Conservation (phyloP, 2,113 vertebrate genomes). For the Buteo buteo region DNA sequence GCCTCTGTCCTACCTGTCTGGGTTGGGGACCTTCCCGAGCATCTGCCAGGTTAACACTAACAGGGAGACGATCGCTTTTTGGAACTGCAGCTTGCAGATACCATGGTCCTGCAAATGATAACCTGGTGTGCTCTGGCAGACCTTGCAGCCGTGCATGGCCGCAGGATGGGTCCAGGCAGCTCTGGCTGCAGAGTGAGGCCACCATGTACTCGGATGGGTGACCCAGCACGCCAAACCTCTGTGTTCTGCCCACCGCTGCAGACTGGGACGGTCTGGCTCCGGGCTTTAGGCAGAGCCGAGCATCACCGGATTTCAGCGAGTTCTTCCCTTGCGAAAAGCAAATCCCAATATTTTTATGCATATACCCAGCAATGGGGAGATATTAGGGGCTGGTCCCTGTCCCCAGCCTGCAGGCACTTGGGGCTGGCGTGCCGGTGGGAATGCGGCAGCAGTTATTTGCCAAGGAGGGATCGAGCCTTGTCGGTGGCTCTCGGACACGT, state of each 20-base stretch:
- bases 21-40: neutral
- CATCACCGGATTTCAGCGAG: neutral
- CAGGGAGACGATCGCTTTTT: fast-evolving
- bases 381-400: neutral
- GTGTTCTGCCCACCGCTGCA: neutral
- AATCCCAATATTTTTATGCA: neutral
- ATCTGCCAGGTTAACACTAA: fast-evolving
- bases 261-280: fast-evolving
- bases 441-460: fast-evolving
- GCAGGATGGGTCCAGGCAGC: neutral
- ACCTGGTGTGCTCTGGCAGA: neutral
- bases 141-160: fast-evolving
- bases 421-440: neutral
- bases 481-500: neutral
- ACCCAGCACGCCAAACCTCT: neutral
- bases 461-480: neutral
- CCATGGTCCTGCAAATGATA: neutral
- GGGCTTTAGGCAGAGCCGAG: neutral
- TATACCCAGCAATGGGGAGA: neutral
- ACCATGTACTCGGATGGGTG: fast-evolving
- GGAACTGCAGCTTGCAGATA: neutral
- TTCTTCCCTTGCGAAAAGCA: neutral
- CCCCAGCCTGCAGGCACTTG: neutral
- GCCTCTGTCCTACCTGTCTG: neutral
- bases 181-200: neutral